Percentiles rank a stretch among this genome's conserved stretches.
Evolutionary conservation across 2,113 vertebrate genomes (phyloP).

Genomic region (Onychorhynchus coronatus): DNA sequence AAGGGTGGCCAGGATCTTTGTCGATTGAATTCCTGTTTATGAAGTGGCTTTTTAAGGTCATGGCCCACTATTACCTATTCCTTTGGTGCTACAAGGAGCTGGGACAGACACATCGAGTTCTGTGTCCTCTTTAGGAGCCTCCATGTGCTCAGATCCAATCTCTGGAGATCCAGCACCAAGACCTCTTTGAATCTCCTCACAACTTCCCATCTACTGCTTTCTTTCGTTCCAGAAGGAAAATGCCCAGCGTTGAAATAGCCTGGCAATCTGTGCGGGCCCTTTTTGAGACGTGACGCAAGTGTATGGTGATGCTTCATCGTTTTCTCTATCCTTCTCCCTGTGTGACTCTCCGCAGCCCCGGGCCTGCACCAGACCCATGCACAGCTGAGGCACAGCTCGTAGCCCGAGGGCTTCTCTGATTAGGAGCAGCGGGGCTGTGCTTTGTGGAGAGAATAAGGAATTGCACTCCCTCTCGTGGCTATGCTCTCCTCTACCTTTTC

Average conservation of each 20-base stretch:
- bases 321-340: neutral
- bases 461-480: neutral
- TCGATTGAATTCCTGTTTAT: neutral
- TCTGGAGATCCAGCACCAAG: neutral
- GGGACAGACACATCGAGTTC: neutral
- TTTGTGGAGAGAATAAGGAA: neutral
- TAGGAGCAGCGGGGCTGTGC: neutral
- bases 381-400: neutral
- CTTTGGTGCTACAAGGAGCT: neutral
- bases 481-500: neutral
- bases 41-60: neutral
- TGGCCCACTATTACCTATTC: neutral
- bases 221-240: neutral
- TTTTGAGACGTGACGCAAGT: fast-evolving
- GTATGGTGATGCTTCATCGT: fast-evolving
- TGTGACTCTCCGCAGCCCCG: neutral
- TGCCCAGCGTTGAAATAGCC: neutral
- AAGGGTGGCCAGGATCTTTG: neutral
- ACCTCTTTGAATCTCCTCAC: neutral
- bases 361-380: neutral
- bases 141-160: neutral
- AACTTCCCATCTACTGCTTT: neutral
- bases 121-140: neutral
- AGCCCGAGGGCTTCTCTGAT: neutral
- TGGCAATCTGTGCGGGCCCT: neutral